These are phyloP conservation scores for Mus caroli DNA, from an alignment of 2,797 vertebrate species.

Conservation along the genomic window DNA sequence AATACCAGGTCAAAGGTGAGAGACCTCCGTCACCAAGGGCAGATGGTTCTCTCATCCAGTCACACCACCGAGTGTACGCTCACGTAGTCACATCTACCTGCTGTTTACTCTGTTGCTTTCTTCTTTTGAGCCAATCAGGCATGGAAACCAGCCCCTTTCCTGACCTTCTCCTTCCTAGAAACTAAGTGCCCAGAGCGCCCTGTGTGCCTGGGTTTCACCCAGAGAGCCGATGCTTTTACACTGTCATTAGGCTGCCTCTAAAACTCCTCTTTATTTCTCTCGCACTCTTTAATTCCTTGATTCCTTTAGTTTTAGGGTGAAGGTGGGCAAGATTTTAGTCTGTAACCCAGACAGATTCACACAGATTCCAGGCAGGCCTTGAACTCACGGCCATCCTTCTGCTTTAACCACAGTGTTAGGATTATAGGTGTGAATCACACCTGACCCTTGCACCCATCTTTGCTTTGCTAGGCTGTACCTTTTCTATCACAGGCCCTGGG, in stretches of 20 bases:
- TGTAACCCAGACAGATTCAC: not conserved
- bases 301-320: not conserved
- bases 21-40: not conserved
- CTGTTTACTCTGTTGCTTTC: not conserved
- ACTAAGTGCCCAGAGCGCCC: not conserved
- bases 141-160: not conserved
- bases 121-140: not conserved
- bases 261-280: not conserved
- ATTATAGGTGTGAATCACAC: not conserved
- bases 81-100: not conserved
- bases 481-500: not conserved
- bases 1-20: not conserved
- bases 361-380: not conserved
- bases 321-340: not conserved
- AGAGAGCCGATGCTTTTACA: not conserved
- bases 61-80: not conserved
- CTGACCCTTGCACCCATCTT: not conserved
- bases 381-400: not conserved
- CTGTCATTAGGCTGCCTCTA: not conserved
- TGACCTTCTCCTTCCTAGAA: conserved; percentile 40
- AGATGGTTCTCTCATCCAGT: conserved; percentile 9
- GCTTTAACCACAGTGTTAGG: not conserved
- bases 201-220: not conserved
- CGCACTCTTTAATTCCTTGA: not conserved
- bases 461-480: not conserved